Percentiles rank a stretch among this genome's conserved stretches.
Conservation (phyloP, 2,888 invertebrate species). For the Drosophila meridiana region DNA sequence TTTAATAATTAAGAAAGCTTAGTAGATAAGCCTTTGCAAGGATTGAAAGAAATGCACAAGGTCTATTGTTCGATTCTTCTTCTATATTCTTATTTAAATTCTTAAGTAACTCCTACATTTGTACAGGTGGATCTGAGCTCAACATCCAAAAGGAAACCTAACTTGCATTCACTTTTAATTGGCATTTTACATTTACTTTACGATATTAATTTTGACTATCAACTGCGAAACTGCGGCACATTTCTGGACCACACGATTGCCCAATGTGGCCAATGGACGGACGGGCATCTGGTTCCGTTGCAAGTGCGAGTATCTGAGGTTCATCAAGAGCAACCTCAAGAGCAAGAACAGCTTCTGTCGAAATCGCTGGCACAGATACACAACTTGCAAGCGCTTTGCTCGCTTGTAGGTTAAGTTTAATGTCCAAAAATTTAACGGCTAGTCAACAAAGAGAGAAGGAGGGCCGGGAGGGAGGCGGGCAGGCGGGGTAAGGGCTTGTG, state of each 20-base stretch:
- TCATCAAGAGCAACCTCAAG: slow-evolving; percentile 47
- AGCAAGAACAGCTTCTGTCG: slow-evolving; percentile 65
- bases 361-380: slow-evolving; percentile 54
- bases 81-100: neutral
- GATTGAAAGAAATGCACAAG: neutral
- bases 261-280: slow-evolving; percentile 40
- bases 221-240: slow-evolving; percentile 6
- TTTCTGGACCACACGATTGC: slow-evolving; percentile 37
- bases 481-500: neutral
- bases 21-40: neutral
- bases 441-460: slow-evolving; percentile 15
- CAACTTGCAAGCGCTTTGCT: slow-evolving; percentile 38
- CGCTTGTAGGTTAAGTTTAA: slow-evolving; percentile 62
- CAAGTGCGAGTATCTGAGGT: slow-evolving; percentile 56
- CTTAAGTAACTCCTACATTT: neutral
- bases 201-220: neutral
- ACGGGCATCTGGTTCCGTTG: slow-evolving; percentile 56
- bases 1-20: neutral
- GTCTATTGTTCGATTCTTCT: neutral
- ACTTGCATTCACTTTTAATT: neutral
- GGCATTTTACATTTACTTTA: neutral
- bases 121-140: neutral
- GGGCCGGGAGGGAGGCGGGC: neutral
- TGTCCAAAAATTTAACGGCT: slow-evolving; percentile 59
- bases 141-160: neutral